A percentile compares a stretch with the other conserved stretches of the same genome.
Conservation (phyloP, 2,113 vertebrate genomes). For the Rousettus leschenaultii region DNA sequence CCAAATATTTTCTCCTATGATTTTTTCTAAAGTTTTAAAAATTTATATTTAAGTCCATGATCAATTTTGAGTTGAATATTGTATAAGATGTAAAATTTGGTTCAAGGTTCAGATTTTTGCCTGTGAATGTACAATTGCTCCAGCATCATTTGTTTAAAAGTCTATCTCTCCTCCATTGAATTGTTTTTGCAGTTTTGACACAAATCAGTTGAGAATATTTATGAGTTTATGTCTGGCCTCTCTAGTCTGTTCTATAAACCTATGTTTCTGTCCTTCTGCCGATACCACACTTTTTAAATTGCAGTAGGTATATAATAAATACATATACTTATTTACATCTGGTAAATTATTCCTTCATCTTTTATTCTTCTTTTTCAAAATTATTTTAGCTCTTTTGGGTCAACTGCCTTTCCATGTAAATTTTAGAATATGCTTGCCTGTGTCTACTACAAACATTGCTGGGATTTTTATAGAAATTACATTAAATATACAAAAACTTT, state of each 20-base stretch:
- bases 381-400: neutral
- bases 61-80: neutral
- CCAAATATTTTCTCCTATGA: neutral
- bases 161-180: no score
- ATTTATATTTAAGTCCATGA: neutral
- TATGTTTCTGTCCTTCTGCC: neutral
- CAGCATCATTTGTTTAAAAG: no score
- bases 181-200: no score
- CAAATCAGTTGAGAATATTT: no score
- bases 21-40: neutral
- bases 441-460: neutral
- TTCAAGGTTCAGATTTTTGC: neutral
- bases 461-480: neutral
- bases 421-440: neutral
- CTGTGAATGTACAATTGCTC: no score
- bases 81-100: neutral
- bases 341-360: neutral
- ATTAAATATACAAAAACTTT: neutral
- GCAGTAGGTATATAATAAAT: neutral
- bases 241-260: neutral
- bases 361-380: no score
- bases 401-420: neutral
- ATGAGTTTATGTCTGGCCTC: neutral
- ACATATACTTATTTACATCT: neutral
- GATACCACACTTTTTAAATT: neutral